Evolutionary conservation across 2,797 vertebrate species (phyloP).

Genomic region (Xyrichtys novacula): DNA sequence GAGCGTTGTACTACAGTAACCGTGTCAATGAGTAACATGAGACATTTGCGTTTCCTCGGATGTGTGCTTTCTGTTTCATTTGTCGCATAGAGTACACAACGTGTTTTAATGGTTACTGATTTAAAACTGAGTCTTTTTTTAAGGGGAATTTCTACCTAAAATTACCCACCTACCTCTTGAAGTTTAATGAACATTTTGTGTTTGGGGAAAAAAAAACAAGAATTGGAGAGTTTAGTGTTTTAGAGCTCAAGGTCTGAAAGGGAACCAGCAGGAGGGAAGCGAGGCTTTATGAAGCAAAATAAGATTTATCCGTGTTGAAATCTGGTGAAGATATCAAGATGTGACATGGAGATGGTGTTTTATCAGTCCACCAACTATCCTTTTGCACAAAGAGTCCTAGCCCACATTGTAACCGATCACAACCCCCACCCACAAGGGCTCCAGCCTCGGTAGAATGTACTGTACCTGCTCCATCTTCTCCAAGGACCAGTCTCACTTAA

Average conservation of each 20-base stretch:
- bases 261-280: not conserved
- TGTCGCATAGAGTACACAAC: conserved; percentile 8
- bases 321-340: not conserved
- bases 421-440: not conserved
- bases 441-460: no score
- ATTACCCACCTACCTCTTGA: no score
- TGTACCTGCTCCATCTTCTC: no score
- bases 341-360: not conserved
- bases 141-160: not conserved
- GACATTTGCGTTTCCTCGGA: not conserved
- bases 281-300: not conserved
- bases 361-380: conserved; percentile 15
- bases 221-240: not conserved
- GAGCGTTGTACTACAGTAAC: not conserved
- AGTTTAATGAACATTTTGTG: no score
- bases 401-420: conserved; percentile 18
- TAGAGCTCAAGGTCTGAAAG: not conserved
- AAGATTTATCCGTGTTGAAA: not conserved
- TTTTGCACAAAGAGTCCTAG: conserved; percentile 26
- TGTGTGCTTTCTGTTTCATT: conserved; percentile 45
- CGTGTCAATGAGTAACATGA: conserved; percentile 26
- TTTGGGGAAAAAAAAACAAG: not conserved
- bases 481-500: no score
- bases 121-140: conserved; percentile 21
- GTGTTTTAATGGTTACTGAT: not conserved